Base-by-base conservation (phyloP, 1,140 invertebrate species). In the Aphelinus atriplicis region DNA sequence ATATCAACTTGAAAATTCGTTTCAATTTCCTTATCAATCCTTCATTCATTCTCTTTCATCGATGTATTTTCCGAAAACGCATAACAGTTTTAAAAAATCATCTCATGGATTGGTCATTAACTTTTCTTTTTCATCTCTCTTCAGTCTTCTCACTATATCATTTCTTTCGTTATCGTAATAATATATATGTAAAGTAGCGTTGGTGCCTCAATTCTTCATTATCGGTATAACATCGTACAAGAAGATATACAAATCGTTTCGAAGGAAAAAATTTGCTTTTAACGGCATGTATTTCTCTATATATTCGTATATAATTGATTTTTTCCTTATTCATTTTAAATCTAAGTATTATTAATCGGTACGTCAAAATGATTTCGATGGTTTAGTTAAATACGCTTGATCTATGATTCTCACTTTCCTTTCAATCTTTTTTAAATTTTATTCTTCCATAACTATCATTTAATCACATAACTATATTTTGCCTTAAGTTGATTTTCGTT, bases 361-460 rank as follows among this genome's bases (percentile, higher is more conserved):
- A 71, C 60, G 72, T 71, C 9, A 75, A 71, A 66, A 55, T 74
- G 56, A 68, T 72, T 74, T 53, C 65, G 47, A 64, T 62, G 26
- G 66, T 66, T 55, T 67, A n/a, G 2, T 57, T 6, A 53, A 6
- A 47, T 63, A 70, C 43, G 26, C 50, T 61, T 53, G 26, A 2
- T 60, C 53, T 55, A 57, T 26, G 26, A 65, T 57, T 55, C 51
- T 64, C 10, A 48, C 71, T 64, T 45, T 57, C n/a, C 42, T 45
- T 61, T 62, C 5, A 10, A 48, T 60, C 6, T 60, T 62, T 60
- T 71, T 71, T 62, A 42, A 50, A 10, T 63, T 62, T 63, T 56
- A 43, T 10, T 63, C 9, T 53, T 53, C 9, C 9, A 6, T 53
- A 53, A 9, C 26, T 26, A 53, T 0, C 51, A 53, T 53, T 53